Evolutionary conservation across 2,797 vertebrate species (phyloP), one percentile per base, ranked within the genome.

Genomic region (Neosalanx taihuensis): DNA sequence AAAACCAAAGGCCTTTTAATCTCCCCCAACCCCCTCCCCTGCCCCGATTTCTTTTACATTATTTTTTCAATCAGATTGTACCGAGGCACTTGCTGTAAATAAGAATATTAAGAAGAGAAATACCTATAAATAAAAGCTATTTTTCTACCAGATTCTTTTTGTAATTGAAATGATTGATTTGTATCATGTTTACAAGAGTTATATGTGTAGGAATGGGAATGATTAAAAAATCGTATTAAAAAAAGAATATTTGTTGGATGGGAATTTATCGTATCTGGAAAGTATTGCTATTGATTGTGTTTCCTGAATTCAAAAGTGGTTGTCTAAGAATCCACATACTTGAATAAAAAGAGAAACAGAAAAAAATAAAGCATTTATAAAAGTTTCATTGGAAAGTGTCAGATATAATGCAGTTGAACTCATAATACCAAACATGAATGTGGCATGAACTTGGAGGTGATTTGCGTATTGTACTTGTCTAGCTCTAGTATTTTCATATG

Each of bases 101-200:
- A 85, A 84, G 85, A 83, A 72, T 82, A 81, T 81, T 46, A 46
- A 46, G 5, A 68, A 79, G 70, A 89, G 77, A 88, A 84, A 87
- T 81, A 73, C 82, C 76, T 86, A 83, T 86, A 61, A 80, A 81
- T 51, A 83, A 81, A 81, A 83, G 81, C 85, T 93, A 93, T 94
- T 94, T 94, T 94, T 94, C 83, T 94, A 93, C 84, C 80, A 89
- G 79, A 88, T 89, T 84, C 80, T 84, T 83, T 93, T 92, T 88
- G 73, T 87, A 90, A 89, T 87, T 84, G 60, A 88, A 86, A 83
- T 83, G 66, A 85, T 87, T 89, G 58, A 73, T 87, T 86, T 90
- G 84, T 91, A 86, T 88, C 83, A 88, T 90, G 92, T 94, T 93
- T 93, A 92, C 90, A 92, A 88, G 73, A 85, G 87, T 79, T 88